A percentile compares a stretch with the other conserved stretches of the same genome.
These are phyloP conservation scores for Dasypus novemcinctus DNA, from an alignment of 2,113 vertebrate genomes.

Conservation along the genomic window DNA sequence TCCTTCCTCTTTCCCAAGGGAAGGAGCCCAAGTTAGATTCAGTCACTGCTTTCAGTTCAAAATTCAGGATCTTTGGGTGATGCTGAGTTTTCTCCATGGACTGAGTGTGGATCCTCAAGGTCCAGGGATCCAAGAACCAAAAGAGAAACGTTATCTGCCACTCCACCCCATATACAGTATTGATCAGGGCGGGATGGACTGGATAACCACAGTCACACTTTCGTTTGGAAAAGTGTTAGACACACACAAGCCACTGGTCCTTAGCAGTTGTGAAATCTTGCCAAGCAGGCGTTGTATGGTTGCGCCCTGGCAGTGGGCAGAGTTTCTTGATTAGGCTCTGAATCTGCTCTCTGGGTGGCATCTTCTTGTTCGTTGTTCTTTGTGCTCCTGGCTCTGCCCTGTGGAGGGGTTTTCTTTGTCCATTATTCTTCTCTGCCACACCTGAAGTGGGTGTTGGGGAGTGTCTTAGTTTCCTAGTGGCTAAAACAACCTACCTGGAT, in stretches of 20 bases:
- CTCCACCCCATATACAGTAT: accelerated
- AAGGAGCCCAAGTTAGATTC: background rate
- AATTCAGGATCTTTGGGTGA: background rate
- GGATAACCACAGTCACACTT: too few relatives aligned
- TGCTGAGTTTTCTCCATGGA: background rate
- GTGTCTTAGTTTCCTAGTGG: too few relatives aligned
- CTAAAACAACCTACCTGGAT: too few relatives aligned
- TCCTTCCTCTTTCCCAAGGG: background rate
- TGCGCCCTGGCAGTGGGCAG: background rate
- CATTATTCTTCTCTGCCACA: background rate
- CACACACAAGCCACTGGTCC: background rate
- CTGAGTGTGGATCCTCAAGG: background rate
- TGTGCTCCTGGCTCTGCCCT: background rate
- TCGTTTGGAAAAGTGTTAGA: background rate
- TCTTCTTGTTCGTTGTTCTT: background rate
- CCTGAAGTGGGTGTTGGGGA: background rate
- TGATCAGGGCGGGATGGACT: background rate
- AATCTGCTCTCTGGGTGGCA: background rate
- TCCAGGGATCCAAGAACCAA: background rate
- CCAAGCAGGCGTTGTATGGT: background rate
- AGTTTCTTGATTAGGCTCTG: background rate
- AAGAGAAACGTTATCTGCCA: background rate
- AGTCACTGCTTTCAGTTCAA: background rate
- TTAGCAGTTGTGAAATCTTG: background rate
- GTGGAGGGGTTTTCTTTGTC: background rate